phyloP scores from a whole-genome alignment of 1,140 invertebrate species.

The Saxidomus purpurata region DNA sequence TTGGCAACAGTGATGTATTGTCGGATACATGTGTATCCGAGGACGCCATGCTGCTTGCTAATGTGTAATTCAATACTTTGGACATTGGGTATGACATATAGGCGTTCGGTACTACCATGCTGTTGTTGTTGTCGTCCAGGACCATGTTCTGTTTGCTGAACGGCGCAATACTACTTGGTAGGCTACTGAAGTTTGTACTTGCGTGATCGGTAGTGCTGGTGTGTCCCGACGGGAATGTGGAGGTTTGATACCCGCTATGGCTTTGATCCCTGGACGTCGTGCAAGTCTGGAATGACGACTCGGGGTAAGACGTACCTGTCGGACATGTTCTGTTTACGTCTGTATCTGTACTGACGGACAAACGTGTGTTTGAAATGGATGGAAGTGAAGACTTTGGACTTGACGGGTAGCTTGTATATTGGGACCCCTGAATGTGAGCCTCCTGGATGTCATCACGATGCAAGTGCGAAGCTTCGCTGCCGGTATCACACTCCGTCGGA shows the following conservation, averaged over 20 bases:
- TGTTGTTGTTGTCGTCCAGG: slow-evolving; percentile 56
- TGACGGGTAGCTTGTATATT: slow-evolving; percentile 38
- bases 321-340: slow-evolving; percentile 1
- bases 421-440: not conserved
- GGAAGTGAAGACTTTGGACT: slow-evolving; percentile 25
- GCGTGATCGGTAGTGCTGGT: slow-evolving; percentile 17
- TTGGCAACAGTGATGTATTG: slow-evolving; percentile 59
- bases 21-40: slow-evolving; percentile 50
- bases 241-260: slow-evolving; percentile 32
- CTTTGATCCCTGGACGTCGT: slow-evolving; percentile 6
- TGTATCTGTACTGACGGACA: slow-evolving; percentile 25
- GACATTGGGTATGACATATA: slow-evolving; percentile 27
- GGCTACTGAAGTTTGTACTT: slow-evolving; percentile 46
- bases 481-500: slow-evolving; percentile 60
- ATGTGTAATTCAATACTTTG: slow-evolving; percentile 44
- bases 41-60: slow-evolving; percentile 55
- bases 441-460: not conserved
- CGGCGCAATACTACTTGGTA: slow-evolving; percentile 49
- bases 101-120: slow-evolving; percentile 37
- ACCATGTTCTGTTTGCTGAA: slow-evolving; percentile 55
- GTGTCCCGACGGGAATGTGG: slow-evolving; percentile 18
- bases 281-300: slow-evolving; percentile 36
- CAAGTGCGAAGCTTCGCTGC: slow-evolving; percentile 34
- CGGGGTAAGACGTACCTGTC: slow-evolving; percentile 33
- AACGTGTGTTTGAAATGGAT: not conserved